Conservation (phyloP, 2,888 invertebrate genomes). For the Meliscaeva auricollis region DNA sequence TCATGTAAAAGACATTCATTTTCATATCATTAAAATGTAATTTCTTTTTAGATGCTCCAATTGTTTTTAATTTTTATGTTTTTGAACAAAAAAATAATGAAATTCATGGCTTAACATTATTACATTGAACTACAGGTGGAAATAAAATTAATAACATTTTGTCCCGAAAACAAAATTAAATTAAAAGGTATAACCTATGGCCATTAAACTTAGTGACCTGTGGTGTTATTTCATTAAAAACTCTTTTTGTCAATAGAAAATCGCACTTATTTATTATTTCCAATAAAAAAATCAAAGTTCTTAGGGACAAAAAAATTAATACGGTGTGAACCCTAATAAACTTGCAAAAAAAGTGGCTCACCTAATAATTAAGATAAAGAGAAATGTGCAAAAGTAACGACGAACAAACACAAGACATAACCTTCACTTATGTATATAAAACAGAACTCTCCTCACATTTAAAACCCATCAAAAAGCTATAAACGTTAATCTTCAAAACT, state of each 20-base stretch:
- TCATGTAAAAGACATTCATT: too few species aligned
- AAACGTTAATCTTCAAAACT: constrained; percentile 41
- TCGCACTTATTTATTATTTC: not conserved
- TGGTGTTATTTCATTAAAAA: not conserved
- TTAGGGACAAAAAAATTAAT: not conserved
- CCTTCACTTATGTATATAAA: not conserved
- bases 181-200: too few species aligned
- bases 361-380: not conserved
- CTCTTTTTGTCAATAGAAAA: not conserved
- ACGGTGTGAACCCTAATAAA: constrained; percentile 5
- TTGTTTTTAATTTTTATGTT: too few species aligned
- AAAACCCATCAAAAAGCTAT: constrained; percentile 36
- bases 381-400: not conserved
- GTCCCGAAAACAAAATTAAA: too few species aligned
- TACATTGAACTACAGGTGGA: too few species aligned
- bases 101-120: too few species aligned
- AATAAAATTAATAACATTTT: too few species aligned
- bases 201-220: not conserved
- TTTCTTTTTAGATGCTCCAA: too few species aligned
- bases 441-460: constrained; percentile 6
- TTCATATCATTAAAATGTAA: too few species aligned
- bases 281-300: not conserved
- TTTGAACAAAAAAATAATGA: too few species aligned
- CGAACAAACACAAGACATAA: not conserved
- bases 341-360: not conserved